Base-by-base conservation (phyloP, 2,888 invertebrate species). In the Agonum fuliginosum region DNA sequence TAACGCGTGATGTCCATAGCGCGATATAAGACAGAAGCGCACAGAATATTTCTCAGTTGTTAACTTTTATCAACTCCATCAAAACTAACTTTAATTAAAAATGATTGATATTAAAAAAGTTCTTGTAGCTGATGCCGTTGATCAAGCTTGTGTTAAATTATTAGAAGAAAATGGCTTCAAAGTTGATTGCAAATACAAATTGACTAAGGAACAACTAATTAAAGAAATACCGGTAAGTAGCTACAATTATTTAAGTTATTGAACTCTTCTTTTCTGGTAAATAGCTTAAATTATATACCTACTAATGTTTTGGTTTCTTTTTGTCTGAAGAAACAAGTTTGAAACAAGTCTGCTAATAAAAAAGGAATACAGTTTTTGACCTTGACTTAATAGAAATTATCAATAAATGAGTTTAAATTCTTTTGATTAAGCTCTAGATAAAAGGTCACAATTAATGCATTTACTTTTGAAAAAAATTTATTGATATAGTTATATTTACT, bases 61-160 rank as follows among this genome's bases (percentile, higher is more conserved):
- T 41, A 8, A 54, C n/a, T 54, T 3, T 54, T 22, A 54, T 20
- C 54, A 54, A 22, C 19, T 54, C n/a, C n/a, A 12, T 3, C n/a
- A n/a, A n/a, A n/a, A n/a, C n/a, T n/a, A n/a, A n/a, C n/a, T n/a
- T n/a, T n/a, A n/a, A n/a, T n/a, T n/a, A 30, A 69, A 77, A 67
- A 77, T 77, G 79, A 86, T 93, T 83, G 87, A 91, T 80, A 91
- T 97, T 76, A 91, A 91, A 83, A 93, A 92, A 80, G 97, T 98
- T 78, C 88, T 99, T 77, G 93, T 99, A 81, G 96, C 97, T 82
- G 99, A 99, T 87, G 96, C 97, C 27, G 95, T 98, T 1, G 97
- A 98, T 84, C 89, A 91, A 17, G 91, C 93, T 80, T 99, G 98
- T 86, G 92, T 93, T 0, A 91, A 95, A 80, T 91, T 97, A 48